Percentiles rank a stretch among this genome's conserved stretches.
phyloP scores from a whole-genome alignment of 2,888 invertebrate species.

The Poecilus cupreus region DNA sequence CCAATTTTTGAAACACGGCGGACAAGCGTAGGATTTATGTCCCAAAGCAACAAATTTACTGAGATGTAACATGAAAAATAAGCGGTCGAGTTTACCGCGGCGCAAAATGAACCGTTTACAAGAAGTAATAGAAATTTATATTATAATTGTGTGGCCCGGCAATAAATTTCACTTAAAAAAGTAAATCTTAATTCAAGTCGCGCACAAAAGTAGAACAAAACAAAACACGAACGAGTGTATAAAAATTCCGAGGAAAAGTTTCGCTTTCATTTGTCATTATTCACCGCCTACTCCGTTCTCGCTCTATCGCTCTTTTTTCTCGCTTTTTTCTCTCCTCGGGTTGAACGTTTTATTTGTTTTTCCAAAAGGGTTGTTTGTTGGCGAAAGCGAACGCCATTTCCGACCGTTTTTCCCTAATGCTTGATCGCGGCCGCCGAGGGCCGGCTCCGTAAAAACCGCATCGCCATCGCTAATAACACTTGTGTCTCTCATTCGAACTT shows the following conservation, averaged over 20 bases:
- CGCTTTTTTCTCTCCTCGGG: conserved; percentile 41
- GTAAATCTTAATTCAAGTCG: conserved; percentile 50
- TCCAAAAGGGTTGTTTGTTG: conserved; percentile 57
- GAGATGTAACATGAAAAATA: conserved; percentile 46
- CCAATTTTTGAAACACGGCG: conserved; percentile 47
- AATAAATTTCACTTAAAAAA: conserved; percentile 53
- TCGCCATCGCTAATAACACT: conserved; percentile 26
- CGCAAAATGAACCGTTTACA: conserved; percentile 49
- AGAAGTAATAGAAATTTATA: conserved; percentile 52
- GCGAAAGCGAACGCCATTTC: conserved; percentile 44
- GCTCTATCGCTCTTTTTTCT: conserved; percentile 39
- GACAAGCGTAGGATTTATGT: conserved; percentile 40
- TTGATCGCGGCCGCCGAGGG: conserved; percentile 38
- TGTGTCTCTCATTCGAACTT: too few species aligned
- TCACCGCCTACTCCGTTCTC: conserved; percentile 51
- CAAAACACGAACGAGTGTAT: conserved; percentile 46
- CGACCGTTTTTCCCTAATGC: conserved; percentile 54
- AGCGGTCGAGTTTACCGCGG: conserved; percentile 15
- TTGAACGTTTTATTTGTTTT: conserved; percentile 56
- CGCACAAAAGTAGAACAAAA: conserved; percentile 28
- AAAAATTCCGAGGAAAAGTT: conserved; percentile 50
- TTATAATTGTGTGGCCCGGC: conserved; percentile 47
- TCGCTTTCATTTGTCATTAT: conserved; percentile 57
- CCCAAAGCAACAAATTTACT: conserved; percentile 44
- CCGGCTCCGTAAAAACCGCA: conserved; percentile 1